Evolutionary conservation across 2,113 vertebrate species (phyloP), one percentile per base, ranked within the genome.

Genomic region (Paramormyrops kingsleyae): DNA sequence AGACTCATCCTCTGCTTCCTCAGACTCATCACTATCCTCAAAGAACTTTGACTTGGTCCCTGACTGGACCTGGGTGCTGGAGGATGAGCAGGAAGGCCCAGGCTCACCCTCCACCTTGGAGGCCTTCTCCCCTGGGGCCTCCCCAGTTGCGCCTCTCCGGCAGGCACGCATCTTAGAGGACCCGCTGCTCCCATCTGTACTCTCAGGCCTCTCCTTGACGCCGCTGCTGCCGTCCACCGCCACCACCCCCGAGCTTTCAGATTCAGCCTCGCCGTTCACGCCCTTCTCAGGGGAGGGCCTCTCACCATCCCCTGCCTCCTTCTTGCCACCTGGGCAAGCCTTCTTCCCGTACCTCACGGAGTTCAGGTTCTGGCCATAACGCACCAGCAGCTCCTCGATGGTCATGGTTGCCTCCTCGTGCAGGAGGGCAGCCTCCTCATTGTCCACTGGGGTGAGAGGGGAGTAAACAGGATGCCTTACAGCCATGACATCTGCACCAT

Each of bases 341-440:
- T 89, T 94, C 91, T 95, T 95, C 92, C 93, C 94, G 88, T 94
- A 96, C 95, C 98, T 99, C 93, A 94, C 94, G 91, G 97, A 97
- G 90, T 98, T 99, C 52, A 91, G 92, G 92, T 96, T 96, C 93
- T 99, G 99, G 92, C 99, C 98, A 0, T 99, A 99, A 90, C 99
- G 98, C 0, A 97, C 96, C 56, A 99, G 96, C 92, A 99, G 95
- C 94, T 99, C 99, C 94, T 99, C 99, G 9, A 99, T 99, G 89
- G 98, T 99, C 98, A 99, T 99, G 42, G 98, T 98, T 92, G 99
- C 99, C 93, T 99, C 99, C 91, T 99, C 99, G 0, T 99, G 98
- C 90, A 99, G 96, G 91, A 99, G 94, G 91, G 97, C 97, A 17
- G 98, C 97, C 94, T 99, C 99, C 93, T 99, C 99, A 17, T 97